Evolutionary conservation across 2,888 invertebrate species (phyloP).

Genomic region (Agrochola circellaris): DNA sequence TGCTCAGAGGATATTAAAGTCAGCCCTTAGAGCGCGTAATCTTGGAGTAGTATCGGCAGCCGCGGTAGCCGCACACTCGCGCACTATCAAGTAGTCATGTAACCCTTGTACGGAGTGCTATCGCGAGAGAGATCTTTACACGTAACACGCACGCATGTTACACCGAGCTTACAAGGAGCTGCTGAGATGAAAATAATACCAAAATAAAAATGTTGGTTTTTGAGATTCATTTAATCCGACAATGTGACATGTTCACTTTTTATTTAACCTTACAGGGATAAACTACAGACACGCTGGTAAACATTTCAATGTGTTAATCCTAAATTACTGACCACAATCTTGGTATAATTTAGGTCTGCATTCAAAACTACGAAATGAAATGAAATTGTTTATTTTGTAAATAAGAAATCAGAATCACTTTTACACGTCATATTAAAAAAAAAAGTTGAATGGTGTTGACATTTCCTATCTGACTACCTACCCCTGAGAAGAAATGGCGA

Average conservation of each 20-base stretch:
- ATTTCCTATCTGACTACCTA: too few relatives aligned
- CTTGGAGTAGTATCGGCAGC: constrained; percentile 52
- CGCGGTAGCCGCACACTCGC: constrained; percentile 34
- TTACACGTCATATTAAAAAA: too few relatives aligned
- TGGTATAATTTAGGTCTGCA: not conserved
- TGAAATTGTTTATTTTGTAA: too few relatives aligned
- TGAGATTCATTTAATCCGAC: constrained; percentile 30
- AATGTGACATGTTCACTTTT: constrained; percentile 21
- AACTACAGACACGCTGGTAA: too few relatives aligned
- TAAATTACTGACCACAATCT: not conserved
- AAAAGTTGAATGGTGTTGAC: too few relatives aligned
- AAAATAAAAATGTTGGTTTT: constrained; percentile 30
- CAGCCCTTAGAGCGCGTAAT: constrained; percentile 51
- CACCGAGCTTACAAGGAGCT: constrained; percentile 35
- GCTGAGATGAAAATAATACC: constrained; percentile 42
- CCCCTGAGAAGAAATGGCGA: too few relatives aligned
- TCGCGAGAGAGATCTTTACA: constrained; percentile 56
- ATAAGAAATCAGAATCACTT: too few relatives aligned
- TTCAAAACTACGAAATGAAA: not conserved
- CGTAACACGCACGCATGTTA: constrained; percentile 60
- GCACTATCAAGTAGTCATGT: constrained; percentile 59
- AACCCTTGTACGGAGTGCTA: constrained; percentile 53
- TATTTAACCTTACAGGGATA: not conserved
- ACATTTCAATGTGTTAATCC: not conserved
- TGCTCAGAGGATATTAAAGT: constrained; percentile 43